Conservation (phyloP, 1,140 invertebrate species). For the Drosophila eugracilis region DNA sequence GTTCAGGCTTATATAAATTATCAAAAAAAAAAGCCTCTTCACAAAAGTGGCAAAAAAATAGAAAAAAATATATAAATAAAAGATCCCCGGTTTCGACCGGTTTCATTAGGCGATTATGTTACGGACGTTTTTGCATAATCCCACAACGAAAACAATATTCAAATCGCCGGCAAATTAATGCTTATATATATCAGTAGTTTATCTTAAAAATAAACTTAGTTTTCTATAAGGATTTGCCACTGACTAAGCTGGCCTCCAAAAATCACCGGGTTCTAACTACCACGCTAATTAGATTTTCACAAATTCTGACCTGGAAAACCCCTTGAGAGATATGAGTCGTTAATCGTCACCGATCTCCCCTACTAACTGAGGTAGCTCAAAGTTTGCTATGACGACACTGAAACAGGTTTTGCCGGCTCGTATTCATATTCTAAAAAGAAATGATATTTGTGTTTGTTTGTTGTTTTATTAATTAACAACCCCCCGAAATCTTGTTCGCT, state of each 20-base stretch:
- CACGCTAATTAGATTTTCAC: constrained; percentile 36
- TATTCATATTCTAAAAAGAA: constrained; percentile 17
- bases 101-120: constrained; percentile 42
- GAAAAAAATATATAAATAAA: constrained; percentile 20
- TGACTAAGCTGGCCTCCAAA: background rate
- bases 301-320: constrained; percentile 28
- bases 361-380: background rate
- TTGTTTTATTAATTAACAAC: constrained; percentile 52
- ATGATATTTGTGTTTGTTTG: constrained; percentile 15
- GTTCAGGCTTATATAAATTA: constrained; percentile 25
- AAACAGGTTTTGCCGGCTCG: constrained; percentile 41
- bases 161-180: constrained; percentile 21
- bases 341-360: constrained; percentile 21
- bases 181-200: background rate
- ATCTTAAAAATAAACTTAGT: background rate
- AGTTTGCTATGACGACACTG: constrained; percentile 54
- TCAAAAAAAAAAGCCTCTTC: constrained; percentile 13
- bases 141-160: constrained; percentile 29
- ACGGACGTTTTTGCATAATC: constrained; percentile 36
- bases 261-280: constrained; percentile 25
- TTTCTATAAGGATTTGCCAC: constrained; percentile 8
- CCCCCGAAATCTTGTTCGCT: constrained; percentile 14
- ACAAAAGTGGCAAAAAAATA: constrained; percentile 23
- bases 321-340: constrained; percentile 26
- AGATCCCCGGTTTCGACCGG: constrained; percentile 17